Conservation (phyloP, 2,888 invertebrate species). For the Lasioglossum lativentre region DNA sequence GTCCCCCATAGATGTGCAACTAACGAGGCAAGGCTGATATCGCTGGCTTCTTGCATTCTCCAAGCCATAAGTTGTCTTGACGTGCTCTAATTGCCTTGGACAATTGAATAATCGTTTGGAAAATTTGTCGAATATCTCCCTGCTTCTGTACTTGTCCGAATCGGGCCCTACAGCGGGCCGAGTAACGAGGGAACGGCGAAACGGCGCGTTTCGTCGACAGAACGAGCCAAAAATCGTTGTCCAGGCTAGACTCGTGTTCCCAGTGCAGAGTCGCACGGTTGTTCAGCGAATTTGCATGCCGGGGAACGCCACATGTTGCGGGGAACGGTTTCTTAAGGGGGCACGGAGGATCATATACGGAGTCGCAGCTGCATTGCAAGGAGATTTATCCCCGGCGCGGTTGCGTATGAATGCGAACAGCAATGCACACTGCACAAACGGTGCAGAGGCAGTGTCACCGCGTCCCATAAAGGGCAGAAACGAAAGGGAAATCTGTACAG, state of each 20-base stretch:
- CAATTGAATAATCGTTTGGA: background rate
- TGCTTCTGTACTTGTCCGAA: background rate
- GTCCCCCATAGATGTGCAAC: background rate
- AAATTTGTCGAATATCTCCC: background rate
- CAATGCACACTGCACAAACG: conserved; percentile 10
- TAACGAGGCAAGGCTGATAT: background rate
- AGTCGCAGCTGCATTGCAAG: conserved; percentile 46
- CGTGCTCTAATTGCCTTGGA: background rate
- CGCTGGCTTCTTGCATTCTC: background rate
- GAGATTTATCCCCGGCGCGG: conserved; percentile 37
- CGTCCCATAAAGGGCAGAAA: conserved; percentile 45
- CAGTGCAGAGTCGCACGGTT: conserved; percentile 13
- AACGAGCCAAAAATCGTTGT: background rate
- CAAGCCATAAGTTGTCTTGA: background rate
- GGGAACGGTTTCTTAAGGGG: conserved; percentile 49
- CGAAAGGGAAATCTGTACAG: conserved; percentile 60
- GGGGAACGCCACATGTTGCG: conserved; percentile 43
- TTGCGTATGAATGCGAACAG: conserved; percentile 43
- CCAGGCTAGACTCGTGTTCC: background rate
- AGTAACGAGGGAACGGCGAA: background rate
- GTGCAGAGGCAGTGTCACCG: conserved; percentile 38
- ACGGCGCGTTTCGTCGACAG: background rate
- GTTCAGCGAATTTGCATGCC: conserved; percentile 40
- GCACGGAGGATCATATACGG: conserved; percentile 36
- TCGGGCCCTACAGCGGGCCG: background rate